Evolutionary conservation across 2,888 invertebrate genomes (phyloP), one percentile per base, ranked within the genome.

Genomic region (Tetranychus piercei): DNA sequence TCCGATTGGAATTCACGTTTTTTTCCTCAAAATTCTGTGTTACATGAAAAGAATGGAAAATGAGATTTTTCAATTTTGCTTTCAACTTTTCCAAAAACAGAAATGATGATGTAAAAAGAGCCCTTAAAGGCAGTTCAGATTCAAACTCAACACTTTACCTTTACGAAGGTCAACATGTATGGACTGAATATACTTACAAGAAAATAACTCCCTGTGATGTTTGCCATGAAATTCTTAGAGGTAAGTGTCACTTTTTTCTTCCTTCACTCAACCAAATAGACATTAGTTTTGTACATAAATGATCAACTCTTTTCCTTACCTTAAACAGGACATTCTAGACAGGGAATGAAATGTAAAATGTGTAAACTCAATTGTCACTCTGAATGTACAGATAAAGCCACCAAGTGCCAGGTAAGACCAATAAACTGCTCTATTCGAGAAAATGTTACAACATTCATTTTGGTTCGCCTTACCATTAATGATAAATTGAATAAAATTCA

Each of bases 161-260:
- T 0, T 69, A 69, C 20, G 69, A 69, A 5, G 69, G n/a, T 75
- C 88, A 88, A 78, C 94, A 94, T 84, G 89, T 90, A 82, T 90
- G 93, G 85, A 91, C 92, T 84, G 93, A 94, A 83, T 91, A 94
- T 84, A 94, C 93, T 55, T 94, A 93, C 84, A 92, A 93, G 85
- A 94, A 93, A 85, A 93, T 94, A 80, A 93, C 93, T 71, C 92
- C 93, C 44, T 94, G 94, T 83, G 94, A 94, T 83, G 88, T 92
- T 79, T 94, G 94, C 84, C 91, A 91, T 77, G 92, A 93, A 85
- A 91, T 94, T 74, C 86, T 94, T 75, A 87, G 93, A 87, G 92
- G 92, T 91, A 85, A 85, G 74, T 34, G 34, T 22, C 69, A 69
- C 20, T 69, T 22, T 9, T 22, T 11, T 22, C 22, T 5, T 1